phyloP scores from a whole-genome alignment of 92 coral and sea anemone genomes.

The Plumapathes pennacea region DNA sequence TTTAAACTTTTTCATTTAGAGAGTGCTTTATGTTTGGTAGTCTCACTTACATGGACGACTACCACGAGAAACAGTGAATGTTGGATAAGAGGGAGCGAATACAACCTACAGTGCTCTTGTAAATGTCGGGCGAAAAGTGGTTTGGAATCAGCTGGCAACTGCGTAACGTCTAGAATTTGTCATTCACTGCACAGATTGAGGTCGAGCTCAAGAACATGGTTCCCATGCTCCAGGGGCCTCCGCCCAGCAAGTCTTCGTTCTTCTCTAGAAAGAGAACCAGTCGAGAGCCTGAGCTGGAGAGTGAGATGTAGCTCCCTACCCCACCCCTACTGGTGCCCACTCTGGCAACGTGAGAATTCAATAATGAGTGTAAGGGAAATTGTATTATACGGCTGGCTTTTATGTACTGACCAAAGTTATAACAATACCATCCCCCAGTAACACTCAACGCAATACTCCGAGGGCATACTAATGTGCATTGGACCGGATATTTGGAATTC shows the following conservation, averaged over 20 bases:
- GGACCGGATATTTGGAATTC: no score
- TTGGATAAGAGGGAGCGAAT: background rate
- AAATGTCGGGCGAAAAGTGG: no score
- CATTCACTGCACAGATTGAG: conserved; percentile 68
- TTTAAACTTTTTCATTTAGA: background rate
- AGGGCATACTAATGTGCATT: no score
- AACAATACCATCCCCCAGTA: no score
- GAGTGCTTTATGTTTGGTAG: background rate
- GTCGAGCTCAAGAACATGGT: conserved; percentile 94
- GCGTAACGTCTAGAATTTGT: background rate
- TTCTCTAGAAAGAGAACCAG: conserved; percentile 78
- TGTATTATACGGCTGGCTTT: no score
- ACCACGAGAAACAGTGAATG: background rate
- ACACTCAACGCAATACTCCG: no score
- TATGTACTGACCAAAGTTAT: no score
- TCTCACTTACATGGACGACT: background rate
- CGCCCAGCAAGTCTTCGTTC: conserved; percentile 87
- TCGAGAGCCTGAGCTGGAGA: conserved; percentile 86
- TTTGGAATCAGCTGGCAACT: conserved; percentile 3
- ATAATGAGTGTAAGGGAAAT: no score
- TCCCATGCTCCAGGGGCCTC: conserved; percentile 98
- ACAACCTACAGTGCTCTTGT: background rate
- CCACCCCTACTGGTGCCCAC: no score
- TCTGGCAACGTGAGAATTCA: no score
- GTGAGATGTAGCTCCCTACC: conserved; percentile 85